Base-by-base conservation (phyloP, 2,888 invertebrate genomes). In the Pinctada fucata region DNA sequence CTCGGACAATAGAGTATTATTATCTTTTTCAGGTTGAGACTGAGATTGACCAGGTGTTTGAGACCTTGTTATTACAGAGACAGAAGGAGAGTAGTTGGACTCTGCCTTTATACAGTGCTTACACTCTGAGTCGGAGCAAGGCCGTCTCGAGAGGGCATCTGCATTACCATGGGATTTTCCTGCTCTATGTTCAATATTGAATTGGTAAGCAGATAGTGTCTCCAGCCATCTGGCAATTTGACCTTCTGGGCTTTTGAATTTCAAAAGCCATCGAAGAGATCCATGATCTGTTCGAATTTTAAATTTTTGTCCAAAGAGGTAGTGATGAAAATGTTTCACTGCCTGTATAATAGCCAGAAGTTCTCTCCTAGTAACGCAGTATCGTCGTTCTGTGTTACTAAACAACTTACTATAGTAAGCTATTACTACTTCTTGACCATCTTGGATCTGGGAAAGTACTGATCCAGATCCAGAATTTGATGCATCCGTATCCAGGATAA, bases 351-450 rank as follows among this genome's bases (percentile, higher is more conserved):
- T 51, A 5, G 71, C 79, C 45, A 79, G 65, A 6, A 71, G 45
- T 16, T 75, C 79, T 67, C 66, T 52, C 13, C 68, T n/a, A 10
- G 67, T 79, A 13, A 72, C 50, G 75, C 75, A 79, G 47, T 76
- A 72, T 2, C 49, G 31, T 71, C 71, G 71, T 64, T 75, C 71
- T 16, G 70, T 13, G 50, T 69, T 70, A 45, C 5, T 10, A 31
- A 68, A 67, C 6, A 16, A 47, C 16, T 79, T 70, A 70, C 75
- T 75, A 31, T 51, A 74, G 64, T 79, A 79, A 31, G 51, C 31
- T 3, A 78, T 63, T 4, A 74, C 68, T 47, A 65, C 65, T 69
- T 79, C 74, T n/a, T 66, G n/a, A 1, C 71, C 75, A 52, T 75
- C 66, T 68, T 75, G 79, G 13, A 64, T 16, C 49, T 75, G 75